phyloP scores from a whole-genome alignment of 2,113 vertebrate genomes.

The Chionodraco myersi region DNA sequence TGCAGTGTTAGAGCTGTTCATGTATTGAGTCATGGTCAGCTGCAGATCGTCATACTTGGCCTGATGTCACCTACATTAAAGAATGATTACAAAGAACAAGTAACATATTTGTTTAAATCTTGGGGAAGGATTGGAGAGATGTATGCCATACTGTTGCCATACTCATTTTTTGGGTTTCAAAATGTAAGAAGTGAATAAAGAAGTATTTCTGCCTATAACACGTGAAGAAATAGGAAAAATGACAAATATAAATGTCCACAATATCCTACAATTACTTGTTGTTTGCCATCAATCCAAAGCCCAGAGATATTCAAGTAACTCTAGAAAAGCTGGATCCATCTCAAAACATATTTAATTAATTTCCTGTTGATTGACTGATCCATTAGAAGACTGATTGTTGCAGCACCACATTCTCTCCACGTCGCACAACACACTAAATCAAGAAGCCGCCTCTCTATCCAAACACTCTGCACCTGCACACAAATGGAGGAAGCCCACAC shows the following conservation, averaged over 20 bases:
- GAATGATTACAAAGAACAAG: not conserved
- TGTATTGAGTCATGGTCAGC: not conserved
- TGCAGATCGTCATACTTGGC: not conserved
- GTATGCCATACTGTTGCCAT: too few relatives aligned
- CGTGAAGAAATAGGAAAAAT: not conserved
- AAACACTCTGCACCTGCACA: constrained; percentile 49
- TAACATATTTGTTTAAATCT: not conserved
- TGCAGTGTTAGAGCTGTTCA: not conserved
- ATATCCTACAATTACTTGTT: not conserved
- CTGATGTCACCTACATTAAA: not conserved
- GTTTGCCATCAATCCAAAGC: not conserved
- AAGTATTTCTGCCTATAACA: not conserved
- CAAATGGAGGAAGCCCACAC: constrained; percentile 51
- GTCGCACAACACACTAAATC: not conserved
- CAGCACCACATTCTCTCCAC: not conserved
- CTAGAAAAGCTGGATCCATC: not conserved
- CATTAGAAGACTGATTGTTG: not conserved
- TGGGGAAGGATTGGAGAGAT: too few relatives aligned
- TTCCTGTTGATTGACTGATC: not conserved
- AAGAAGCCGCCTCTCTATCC: not conserved
- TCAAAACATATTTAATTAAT: not conserved
- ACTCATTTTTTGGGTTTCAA: too few relatives aligned
- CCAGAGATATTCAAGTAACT: not conserved
- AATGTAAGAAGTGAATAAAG: not conserved
- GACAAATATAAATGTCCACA: not conserved